Evolutionary conservation across 2,797 vertebrate species (phyloP), one percentile per base, ranked within the genome.

Genomic region (Sebastes hubbsi): DNA sequence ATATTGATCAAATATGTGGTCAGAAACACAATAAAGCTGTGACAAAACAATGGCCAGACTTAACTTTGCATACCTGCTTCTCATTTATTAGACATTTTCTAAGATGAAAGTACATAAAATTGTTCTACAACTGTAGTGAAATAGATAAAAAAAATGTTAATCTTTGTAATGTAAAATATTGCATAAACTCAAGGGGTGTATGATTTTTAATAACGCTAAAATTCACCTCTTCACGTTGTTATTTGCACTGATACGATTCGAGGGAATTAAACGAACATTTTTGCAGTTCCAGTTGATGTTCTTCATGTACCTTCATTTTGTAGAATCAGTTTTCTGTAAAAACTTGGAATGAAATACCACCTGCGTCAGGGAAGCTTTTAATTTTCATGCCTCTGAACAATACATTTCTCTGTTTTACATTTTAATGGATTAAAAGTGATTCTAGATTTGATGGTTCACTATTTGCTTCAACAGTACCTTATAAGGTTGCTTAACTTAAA

Each of bases 381-480:
- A 68, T 83, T 84, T 81, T 49, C 70, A 89, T 90, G 82, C 84
- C 84, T 88, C 84, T 83, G 87, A 86, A 85, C 67, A 81, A 34
- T 32, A 32, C 30, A 32, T 34, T 34, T 34, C 32, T 34, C 32
- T 34, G 32, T 34, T 34, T 34, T 4, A 34, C 72, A 78, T 80
- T 83, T 89, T 56, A 72, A 83, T 64, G 68, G 36, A 85, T 90
- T 84, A 83, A 92, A 92, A 80, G 29, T 80, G 67, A 62, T 83
- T 86, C 74, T 71, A 77, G 67, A 83, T 81, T 59, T 60, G 13
- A 20, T 77, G 52, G 6, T 78, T 76, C 42, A 46, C n/a, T 87
- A 72, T 88, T 87, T 85, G 52, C 67, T 76, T 72, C 8, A 34
- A 29, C 2, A 13, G 56, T 2, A 36, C 14, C 14, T 24, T 49